These are phyloP conservation scores for Dynastes maya DNA, from an alignment of 2,888 invertebrate species.

Conservation along the genomic window DNA sequence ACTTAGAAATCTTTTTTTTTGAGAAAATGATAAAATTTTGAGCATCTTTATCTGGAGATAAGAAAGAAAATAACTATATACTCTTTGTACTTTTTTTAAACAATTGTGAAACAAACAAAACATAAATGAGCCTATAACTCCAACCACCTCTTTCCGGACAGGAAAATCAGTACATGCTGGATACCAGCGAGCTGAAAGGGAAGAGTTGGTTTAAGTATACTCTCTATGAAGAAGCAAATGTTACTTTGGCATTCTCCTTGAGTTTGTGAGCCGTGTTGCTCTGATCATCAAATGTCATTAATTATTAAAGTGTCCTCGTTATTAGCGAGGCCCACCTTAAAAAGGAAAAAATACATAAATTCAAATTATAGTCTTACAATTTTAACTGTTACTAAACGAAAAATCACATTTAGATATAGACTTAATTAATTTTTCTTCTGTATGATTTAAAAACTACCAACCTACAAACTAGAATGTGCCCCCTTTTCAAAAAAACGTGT, in stretches of 20 bases:
- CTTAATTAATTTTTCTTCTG: conserved; percentile 57
- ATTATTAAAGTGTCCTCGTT: conserved; percentile 23
- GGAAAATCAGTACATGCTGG: conserved; percentile 49
- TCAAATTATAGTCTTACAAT: conserved; percentile 68
- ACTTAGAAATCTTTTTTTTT: conserved; percentile 6
- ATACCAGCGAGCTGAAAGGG: conserved; percentile 44
- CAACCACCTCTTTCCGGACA: background rate
- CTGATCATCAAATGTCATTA: conserved; percentile 59
- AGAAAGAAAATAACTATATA: background rate
- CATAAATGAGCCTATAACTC: background rate
- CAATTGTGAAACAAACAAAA: too few relatives aligned
- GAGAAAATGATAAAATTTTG: conserved; percentile 40
- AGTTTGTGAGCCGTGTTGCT: conserved; percentile 57
- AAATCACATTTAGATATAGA: conserved; percentile 69
- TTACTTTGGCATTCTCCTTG: conserved; percentile 29
- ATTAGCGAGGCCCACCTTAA: conserved; percentile 17
- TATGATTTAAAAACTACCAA: conserved; percentile 60
- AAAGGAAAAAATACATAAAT: conserved; percentile 56
- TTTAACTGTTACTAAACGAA: conserved; percentile 64
- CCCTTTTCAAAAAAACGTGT: conserved; percentile 23
- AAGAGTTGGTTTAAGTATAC: conserved; percentile 33
- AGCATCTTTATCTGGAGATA: conserved; percentile 22
- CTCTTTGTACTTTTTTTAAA: conserved; percentile 21
- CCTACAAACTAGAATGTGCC: conserved; percentile 62
- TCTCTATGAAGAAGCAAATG: conserved; percentile 34